Base-by-base conservation (phyloP, 2,888 invertebrate species). In the Mycogona germanica region DNA sequence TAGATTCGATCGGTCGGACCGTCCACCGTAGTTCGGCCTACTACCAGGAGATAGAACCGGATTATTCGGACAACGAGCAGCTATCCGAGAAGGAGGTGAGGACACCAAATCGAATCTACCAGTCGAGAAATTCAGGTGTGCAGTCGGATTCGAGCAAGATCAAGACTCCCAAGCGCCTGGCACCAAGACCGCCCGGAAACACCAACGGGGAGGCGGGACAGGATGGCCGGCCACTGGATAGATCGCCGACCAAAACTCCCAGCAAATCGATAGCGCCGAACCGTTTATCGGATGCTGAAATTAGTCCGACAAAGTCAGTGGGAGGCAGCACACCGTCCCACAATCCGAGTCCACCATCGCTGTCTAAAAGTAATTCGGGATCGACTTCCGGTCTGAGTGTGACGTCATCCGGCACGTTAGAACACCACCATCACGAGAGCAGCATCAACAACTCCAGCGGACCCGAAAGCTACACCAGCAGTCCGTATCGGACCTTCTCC, bases 91-190 rank as follows among this genome's bases (percentile, higher is more conserved):
- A n/a, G n/a, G n/a, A n/a, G n/a, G n/a, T n/a, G n/a, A n/a, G n/a
- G n/a, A n/a, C n/a, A n/a, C n/a, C n/a, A n/a, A n/a, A n/a, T n/a
- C n/a, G n/a, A n/a, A n/a, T n/a, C n/a, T n/a, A n/a, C n/a, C n/a
- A n/a, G n/a, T n/a, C n/a, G n/a, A n/a, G n/a, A n/a, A n/a, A n/a
- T n/a, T n/a, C n/a, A n/a, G n/a, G n/a, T n/a, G n/a, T n/a, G n/a
- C n/a, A n/a, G n/a, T n/a, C n/a, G 4, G 58, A 60, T 49, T 51
- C 55, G 12, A 53, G 45, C 30, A 44, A 45, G 9, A 46, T n/a
- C n/a, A n/a, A 48, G 21, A 48, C 35, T 9, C 55, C 58, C 6
- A 61, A 61, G 51, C 42, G 61, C 21, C 58, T 57, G 37, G 61
- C 61, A 1, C 61, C 61, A 0, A 49, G 51, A 5, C 61, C 61